These are phyloP conservation scores for Dicaeum eximium DNA, from an alignment of 2,113 vertebrate genomes.

Conservation along the genomic window DNA sequence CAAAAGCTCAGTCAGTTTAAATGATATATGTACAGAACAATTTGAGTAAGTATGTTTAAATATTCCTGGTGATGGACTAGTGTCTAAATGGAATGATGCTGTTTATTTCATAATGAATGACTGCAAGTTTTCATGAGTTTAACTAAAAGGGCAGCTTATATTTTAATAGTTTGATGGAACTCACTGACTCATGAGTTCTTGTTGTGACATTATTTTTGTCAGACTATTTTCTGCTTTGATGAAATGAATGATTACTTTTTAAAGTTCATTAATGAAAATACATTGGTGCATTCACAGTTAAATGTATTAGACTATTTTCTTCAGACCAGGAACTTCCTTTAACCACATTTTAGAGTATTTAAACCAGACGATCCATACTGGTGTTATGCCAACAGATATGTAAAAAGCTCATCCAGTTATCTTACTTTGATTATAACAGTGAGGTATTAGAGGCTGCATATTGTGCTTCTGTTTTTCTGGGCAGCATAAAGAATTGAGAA, in stretches of 20 bases:
- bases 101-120: background rate
- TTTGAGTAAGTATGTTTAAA: background rate
- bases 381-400: background rate
- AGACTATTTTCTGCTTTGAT: background rate
- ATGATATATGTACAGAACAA: background rate
- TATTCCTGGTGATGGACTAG: background rate
- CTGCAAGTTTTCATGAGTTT: background rate
- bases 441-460: background rate
- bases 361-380: background rate
- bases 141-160: background rate
- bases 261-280: background rate
- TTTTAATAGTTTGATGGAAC: background rate
- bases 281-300: background rate
- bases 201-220: background rate
- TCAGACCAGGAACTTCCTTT: background rate
- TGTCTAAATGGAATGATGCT: background rate
- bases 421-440: background rate
- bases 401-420: background rate
- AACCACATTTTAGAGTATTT: conserved; percentile 26
- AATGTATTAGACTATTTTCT: background rate
- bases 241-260: background rate
- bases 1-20: background rate
- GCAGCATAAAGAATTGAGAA: background rate
- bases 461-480: background rate
- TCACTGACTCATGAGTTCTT: background rate